phyloP scores from a whole-genome alignment of 1,140 invertebrate genomes.

The Aphelinus atriplicis region DNA sequence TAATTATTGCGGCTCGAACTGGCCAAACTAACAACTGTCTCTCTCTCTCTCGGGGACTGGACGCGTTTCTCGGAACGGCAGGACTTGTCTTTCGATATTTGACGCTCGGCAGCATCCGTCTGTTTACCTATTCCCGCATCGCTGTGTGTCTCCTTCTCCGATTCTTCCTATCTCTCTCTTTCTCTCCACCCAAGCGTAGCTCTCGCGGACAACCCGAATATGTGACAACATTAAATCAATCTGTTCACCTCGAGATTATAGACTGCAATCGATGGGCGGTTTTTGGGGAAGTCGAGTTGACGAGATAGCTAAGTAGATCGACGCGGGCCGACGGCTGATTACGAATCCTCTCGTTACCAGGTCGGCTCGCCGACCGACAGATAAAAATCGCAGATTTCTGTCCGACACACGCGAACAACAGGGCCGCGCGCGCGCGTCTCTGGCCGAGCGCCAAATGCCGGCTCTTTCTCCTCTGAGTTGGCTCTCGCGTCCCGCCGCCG shows the following conservation, averaged over 20 bases:
- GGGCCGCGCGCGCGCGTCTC: constrained; percentile 21
- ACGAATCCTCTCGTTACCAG: constrained; percentile 50
- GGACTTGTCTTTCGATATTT: constrained; percentile 39
- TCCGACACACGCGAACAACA: constrained; percentile 52
- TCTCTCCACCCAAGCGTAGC: constrained; percentile 26
- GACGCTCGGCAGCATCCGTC: constrained; percentile 34
- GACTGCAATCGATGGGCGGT: too few relatives aligned
- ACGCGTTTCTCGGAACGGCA: constrained; percentile 49
- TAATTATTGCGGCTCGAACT: constrained; percentile 59
- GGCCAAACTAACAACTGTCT: constrained; percentile 53
- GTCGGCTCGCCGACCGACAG: constrained; percentile 42
- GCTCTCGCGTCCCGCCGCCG: background rate
- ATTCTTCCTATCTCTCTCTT: constrained; percentile 11
- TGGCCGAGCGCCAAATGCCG: constrained; percentile 31
- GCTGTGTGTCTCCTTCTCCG: constrained; percentile 6
- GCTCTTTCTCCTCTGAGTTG: constrained; percentile 37
- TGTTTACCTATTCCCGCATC: constrained; percentile 15
- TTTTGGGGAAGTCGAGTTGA: constrained; percentile 2
- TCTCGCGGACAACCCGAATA: constrained; percentile 8
- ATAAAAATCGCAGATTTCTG: constrained; percentile 58
- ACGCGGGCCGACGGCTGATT: constrained; percentile 48
- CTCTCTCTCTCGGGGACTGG: background rate
- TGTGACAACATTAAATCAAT: constrained; percentile 38
- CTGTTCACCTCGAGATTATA: constrained; percentile 15
- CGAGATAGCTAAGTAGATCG: constrained; percentile 33